Evolutionary conservation across 2,113 vertebrate species (phyloP).

Genomic region (Athene noctua): DNA sequence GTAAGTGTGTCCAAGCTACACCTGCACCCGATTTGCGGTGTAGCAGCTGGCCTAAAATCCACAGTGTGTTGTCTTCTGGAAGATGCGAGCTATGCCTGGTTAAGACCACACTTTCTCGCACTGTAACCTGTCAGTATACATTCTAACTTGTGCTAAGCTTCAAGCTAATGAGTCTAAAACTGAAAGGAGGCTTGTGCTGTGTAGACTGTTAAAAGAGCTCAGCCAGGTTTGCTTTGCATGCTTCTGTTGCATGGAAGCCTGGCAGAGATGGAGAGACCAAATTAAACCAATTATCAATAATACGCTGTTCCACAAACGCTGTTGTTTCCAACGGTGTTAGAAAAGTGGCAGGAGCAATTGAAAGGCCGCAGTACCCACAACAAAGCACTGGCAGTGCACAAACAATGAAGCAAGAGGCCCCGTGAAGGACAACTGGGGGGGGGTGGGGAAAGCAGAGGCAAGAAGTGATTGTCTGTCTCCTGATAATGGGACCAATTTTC

Average conservation of each 20-base stretch:
- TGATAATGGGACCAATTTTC: conserved; percentile 48
- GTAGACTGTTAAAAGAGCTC: background rate
- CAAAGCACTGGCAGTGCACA: background rate
- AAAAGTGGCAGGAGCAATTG: background rate
- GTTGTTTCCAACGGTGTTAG: background rate
- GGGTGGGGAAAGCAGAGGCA: conserved; percentile 2
- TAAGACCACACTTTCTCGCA: background rate
- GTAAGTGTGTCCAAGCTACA: background rate
- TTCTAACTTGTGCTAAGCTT: background rate
- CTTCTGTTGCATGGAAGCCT: background rate
- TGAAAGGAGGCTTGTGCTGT: background rate
- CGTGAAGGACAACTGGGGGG: background rate
- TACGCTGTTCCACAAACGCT: background rate
- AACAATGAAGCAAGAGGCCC: background rate
- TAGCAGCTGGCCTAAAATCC: background rate
- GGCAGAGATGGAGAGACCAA: background rate
- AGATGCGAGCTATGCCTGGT: background rate
- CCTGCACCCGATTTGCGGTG: background rate
- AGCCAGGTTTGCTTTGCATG: background rate
- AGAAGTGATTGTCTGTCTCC: conserved; percentile 33
- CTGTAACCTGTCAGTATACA: background rate
- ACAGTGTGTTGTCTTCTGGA: background rate
- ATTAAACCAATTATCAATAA: conserved; percentile 14
- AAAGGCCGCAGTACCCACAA: rapidly evolving
- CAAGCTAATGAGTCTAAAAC: background rate